Evolutionary conservation across 2,797 vertebrate genomes (phyloP).

Genomic region (Acanthornis magna): DNA sequence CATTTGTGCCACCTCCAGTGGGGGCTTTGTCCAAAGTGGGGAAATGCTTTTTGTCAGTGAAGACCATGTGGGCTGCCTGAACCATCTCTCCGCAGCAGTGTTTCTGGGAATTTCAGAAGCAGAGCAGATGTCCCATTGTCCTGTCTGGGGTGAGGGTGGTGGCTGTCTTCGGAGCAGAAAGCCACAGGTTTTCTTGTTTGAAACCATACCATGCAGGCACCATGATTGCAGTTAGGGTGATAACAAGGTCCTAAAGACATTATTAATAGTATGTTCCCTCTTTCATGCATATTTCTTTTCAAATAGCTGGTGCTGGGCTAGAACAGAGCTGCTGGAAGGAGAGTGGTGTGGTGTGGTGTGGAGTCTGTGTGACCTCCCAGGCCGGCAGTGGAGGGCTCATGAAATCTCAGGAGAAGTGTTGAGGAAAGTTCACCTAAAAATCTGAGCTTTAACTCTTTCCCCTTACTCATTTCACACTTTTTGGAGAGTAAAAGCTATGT

Average conservation of each 20-base stretch:
- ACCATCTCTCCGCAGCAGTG: not conserved
- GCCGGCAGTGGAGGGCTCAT: not conserved
- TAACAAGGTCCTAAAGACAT: not conserved
- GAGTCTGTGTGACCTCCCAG: not conserved
- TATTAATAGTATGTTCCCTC: not conserved
- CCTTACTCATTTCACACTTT: not conserved
- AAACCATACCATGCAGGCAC: not conserved
- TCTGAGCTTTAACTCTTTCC: not conserved
- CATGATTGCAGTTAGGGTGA: not conserved
- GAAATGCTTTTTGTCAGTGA: not conserved
- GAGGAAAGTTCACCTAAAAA: not conserved
- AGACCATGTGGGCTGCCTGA: not conserved
- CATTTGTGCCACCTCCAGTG: not conserved
- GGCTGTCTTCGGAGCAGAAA: not conserved
- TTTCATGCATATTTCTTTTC: not conserved
- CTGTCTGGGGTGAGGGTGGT: not conserved
- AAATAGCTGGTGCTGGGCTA: not conserved
- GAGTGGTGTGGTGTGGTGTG: not conserved
- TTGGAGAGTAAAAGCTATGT: not conserved
- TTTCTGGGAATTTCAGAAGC: not conserved
- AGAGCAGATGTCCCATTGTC: not conserved
- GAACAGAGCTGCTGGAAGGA: not conserved
- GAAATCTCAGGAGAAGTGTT: not conserved
- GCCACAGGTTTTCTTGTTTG: not conserved
- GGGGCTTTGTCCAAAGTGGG: not conserved